Evolutionary conservation across 2,888 invertebrate species (phyloP).

Genomic region (Leucoma salicis): DNA sequence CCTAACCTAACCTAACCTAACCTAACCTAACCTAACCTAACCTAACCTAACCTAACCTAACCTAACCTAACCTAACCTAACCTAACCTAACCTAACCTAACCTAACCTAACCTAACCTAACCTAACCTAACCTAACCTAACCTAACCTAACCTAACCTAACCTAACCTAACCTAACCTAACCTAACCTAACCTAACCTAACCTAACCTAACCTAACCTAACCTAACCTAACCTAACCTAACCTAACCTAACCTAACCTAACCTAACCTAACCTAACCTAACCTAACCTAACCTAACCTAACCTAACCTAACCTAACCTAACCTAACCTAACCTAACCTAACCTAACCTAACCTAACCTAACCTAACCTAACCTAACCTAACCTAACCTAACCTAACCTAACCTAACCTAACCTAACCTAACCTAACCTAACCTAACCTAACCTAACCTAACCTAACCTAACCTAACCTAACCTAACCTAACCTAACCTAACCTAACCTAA

Average conservation of each 20-base stretch:
- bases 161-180: constrained; percentile 13
- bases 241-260: constrained; percentile 27
- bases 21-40: constrained; percentile 22
- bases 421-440: constrained; percentile 29
- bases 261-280: constrained; percentile 10
- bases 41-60: constrained; percentile 30
- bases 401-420: constrained; percentile 26
- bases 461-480: constrained; percentile 26
- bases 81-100: constrained; percentile 9
- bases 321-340: constrained; percentile 20
- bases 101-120: constrained; percentile 10
- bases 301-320: constrained; percentile 9
- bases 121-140: constrained; percentile 10
- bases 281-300: constrained; percentile 9
- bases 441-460: constrained; percentile 27
- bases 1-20: constrained; percentile 24
- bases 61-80: constrained; percentile 12
- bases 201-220: constrained; percentile 20
- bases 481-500: constrained; percentile 29
- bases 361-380: constrained; percentile 22
- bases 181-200: constrained; percentile 10
- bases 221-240: constrained; percentile 29
- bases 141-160: constrained; percentile 8
- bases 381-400: constrained; percentile 27
- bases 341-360: constrained; percentile 23